Evolutionary conservation across 2,113 vertebrate genomes (phyloP).

Genomic region (Callaeas wilsoni): DNA sequence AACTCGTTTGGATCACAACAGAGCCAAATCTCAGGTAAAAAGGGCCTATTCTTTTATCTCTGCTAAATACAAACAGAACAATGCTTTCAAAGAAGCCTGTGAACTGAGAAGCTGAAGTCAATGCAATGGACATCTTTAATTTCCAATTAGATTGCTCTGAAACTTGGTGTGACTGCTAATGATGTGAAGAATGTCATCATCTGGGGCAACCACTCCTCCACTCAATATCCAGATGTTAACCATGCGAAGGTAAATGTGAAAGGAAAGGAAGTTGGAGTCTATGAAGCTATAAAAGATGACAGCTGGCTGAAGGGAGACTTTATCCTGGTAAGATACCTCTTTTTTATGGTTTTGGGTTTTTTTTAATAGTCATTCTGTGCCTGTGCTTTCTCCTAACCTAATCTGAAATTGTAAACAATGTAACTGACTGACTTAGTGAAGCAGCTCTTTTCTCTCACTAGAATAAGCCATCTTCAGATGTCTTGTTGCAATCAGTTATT

Average conservation of each 20-base stretch:
- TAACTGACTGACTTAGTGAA: not conserved
- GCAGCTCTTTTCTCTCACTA: not conserved
- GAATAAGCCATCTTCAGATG: not conserved
- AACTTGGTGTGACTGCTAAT: constrained; percentile 81
- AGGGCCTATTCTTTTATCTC: not conserved
- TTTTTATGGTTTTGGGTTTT: not conserved
- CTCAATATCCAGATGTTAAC: constrained; percentile 93
- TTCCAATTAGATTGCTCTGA: constrained; percentile 84
- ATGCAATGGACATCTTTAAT: not conserved
- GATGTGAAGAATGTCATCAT: constrained; percentile 96
- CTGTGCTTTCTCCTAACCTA: not conserved
- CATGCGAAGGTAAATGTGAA: constrained; percentile 82
- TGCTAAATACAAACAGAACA: not conserved
- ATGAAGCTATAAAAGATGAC: constrained; percentile 88
- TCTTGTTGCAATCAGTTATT: not conserved
- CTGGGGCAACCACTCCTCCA: constrained; percentile 98
- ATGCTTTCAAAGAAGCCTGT: not conserved
- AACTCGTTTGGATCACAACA: constrained; percentile 96
- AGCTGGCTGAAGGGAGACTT: constrained; percentile 92
- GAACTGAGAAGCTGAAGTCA: not conserved
- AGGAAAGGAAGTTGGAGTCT: constrained; percentile 81
- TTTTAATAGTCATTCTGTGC: not conserved
- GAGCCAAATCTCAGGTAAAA: constrained; percentile 89
- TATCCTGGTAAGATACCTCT: constrained; percentile 80
- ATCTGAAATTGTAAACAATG: not conserved